Evolutionary conservation across 2,113 vertebrate species (phyloP), one percentile per base, ranked within the genome.

Genomic region (Stigmatopora argus): DNA sequence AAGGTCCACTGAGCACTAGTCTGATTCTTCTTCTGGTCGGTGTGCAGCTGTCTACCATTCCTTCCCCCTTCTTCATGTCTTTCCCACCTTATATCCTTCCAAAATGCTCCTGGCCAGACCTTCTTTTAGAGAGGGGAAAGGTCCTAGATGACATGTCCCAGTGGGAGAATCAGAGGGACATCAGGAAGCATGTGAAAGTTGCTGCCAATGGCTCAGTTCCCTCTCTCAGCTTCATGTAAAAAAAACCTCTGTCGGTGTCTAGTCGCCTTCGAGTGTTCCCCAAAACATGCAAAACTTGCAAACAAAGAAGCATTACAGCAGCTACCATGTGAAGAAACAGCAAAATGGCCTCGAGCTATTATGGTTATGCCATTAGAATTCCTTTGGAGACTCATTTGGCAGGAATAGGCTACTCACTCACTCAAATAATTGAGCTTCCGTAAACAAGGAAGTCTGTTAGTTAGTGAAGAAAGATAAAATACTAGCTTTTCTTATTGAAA

Each of bases 111-210:
- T 74, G 70, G 71, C 63, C 61, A n/a, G 70, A 47, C 35, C 65
- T 61, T 65, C 66, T 72, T 72, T 62, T 49, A 61, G 47, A 60
- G 62, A 51, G 44, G 12, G 61, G 26, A 82, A 82, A 88, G 77
- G 75, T 80, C 69, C 66, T 53, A 57, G 14, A 68, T 70, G 78
- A 82, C 83, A 83, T 69, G 9, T 78, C 86, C 85, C 87, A 78
- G 21, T 69, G 86, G 85, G 80, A 76, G 80, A 85, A 77, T 85
- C 80, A 73, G 66, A 66, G 63, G 69, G 67, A 61, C 56, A 65
- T 69, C 76, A 73, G 81, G 82, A 87, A 87, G 77, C 81, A 75
- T 71, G 81, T 81, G 78, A 88, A 87, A 85, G 78, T 67, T 61
- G 75, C 77, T 66, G 61, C 75, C 64, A 41, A 46, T 53, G 59